A percentile compares a stretch with the other conserved stretches of the same genome.
Conservation (phyloP, 2,113 vertebrate genomes). For the Trichomycterus rosablanca region DNA sequence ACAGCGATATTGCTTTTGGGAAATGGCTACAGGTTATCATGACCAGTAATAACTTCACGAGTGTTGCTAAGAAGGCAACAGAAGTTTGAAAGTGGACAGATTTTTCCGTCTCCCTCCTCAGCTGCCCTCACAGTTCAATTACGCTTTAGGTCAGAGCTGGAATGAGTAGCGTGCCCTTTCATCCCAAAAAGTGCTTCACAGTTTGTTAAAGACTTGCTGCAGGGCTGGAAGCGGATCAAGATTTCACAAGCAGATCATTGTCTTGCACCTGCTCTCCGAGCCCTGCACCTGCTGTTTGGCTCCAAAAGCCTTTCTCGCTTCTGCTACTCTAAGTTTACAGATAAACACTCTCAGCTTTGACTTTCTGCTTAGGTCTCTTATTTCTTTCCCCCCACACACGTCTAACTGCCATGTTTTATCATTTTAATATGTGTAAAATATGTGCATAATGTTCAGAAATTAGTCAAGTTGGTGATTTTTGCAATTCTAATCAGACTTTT, state of each 20-base stretch:
- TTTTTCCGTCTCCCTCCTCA: conserved; percentile 1
- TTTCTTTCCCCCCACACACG: neutral
- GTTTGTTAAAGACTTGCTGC: conserved; percentile 55
- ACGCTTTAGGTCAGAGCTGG: conserved; percentile 58
- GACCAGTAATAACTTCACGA: conserved; percentile 16
- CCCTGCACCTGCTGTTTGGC: conserved; percentile 65
- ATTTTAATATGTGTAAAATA: conserved; percentile 1
- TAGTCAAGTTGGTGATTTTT: neutral
- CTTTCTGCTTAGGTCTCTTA: neutral
- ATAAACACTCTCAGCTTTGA: conserved; percentile 1
- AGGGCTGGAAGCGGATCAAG: conserved; percentile 57
- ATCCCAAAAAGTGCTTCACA: conserved; percentile 60
- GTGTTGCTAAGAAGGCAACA: conserved; percentile 15
- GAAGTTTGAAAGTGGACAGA: conserved; percentile 17
- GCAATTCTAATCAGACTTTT: neutral
- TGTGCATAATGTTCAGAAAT: neutral
- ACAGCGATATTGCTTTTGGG: neutral
- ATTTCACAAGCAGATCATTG: conserved; percentile 69
- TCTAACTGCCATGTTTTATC: neutral
- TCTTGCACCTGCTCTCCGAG: conserved; percentile 47
- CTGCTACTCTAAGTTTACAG: conserved; percentile 10
- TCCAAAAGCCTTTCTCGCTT: conserved; percentile 51
- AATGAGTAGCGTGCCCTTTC: conserved; percentile 60
- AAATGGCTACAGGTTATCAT: neutral
- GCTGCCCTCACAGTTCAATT: conserved; percentile 43